Conservation (phyloP, 64 coral and sea anemone species). For the Stichodactyla helianthus region DNA sequence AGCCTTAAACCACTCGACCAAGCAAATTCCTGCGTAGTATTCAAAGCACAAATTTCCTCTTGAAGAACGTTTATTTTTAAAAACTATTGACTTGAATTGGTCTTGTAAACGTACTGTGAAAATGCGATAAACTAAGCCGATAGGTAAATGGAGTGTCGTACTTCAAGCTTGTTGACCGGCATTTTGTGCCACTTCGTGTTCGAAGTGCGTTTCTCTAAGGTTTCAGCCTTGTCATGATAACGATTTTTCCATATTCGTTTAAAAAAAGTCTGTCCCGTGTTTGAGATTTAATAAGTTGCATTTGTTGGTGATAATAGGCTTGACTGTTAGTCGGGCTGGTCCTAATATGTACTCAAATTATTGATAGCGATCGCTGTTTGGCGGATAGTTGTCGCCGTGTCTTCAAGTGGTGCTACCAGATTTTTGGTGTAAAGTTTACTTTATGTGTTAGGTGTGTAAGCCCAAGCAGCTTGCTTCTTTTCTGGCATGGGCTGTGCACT, state of each 20-base stretch:
- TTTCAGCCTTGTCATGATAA: neutral
- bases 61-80: neutral
- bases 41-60: neutral
- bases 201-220: neutral
- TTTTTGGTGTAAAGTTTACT: too few species aligned
- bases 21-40: neutral
- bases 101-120: conserved; percentile 1
- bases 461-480: too few species aligned
- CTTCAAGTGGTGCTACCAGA: too few species aligned
- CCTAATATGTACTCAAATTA: too few species aligned
- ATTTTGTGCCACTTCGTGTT: neutral
- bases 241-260: neutral
- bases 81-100: conserved; percentile 6
- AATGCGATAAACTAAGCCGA: conserved; percentile 19
- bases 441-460: too few species aligned
- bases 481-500: too few species aligned
- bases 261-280: neutral
- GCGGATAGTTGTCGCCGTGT: too few species aligned
- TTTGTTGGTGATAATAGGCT: neutral
- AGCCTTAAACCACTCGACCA: too few species aligned
- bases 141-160: neutral
- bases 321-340: too few species aligned
- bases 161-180: neutral
- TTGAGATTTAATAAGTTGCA: neutral
- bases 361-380: too few species aligned